phyloP scores from a whole-genome alignment of 2,888 invertebrate genomes.

The Tetragnatha montana region DNA sequence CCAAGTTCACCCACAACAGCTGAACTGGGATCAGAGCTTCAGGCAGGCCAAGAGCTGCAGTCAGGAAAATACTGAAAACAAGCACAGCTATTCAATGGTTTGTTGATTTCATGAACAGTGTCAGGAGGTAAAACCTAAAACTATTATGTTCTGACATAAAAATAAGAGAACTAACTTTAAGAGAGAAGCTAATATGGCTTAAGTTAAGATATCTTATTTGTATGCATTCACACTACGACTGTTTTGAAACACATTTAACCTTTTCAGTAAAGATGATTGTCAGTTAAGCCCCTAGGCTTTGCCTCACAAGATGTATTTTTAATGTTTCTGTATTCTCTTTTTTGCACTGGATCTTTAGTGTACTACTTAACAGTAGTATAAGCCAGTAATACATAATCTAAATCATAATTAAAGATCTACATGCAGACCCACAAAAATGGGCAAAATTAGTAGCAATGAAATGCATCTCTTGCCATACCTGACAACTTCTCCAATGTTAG shows the following conservation, averaged over 20 bases:
- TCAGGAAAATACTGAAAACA: slow-evolving; percentile 90
- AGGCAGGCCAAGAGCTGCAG: slow-evolving; percentile 99
- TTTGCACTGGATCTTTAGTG: background rate
- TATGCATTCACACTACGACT: no score
- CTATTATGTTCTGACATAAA: no score
- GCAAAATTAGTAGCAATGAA: background rate
- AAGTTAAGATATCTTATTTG: no score
- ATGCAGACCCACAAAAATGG: background rate
- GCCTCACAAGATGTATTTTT: no score
- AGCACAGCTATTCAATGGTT: background rate
- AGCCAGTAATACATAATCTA: background rate
- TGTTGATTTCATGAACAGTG: no score
- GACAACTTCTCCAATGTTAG: slow-evolving; percentile 97
- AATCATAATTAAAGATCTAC: background rate
- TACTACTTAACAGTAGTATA: background rate
- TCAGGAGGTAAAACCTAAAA: no score
- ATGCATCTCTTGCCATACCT: slow-evolving; percentile 75
- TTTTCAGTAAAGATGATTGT: no score
- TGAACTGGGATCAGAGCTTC: slow-evolving; percentile 99
- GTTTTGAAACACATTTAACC: no score
- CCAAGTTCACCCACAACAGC: slow-evolving; percentile 99
- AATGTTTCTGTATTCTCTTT: no score
- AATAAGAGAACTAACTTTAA: no score
- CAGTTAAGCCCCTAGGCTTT: no score
- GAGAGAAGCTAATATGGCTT: no score